phyloP scores from a whole-genome alignment of 1,140 invertebrate genomes.

The Tetragnatha versicolor region DNA sequence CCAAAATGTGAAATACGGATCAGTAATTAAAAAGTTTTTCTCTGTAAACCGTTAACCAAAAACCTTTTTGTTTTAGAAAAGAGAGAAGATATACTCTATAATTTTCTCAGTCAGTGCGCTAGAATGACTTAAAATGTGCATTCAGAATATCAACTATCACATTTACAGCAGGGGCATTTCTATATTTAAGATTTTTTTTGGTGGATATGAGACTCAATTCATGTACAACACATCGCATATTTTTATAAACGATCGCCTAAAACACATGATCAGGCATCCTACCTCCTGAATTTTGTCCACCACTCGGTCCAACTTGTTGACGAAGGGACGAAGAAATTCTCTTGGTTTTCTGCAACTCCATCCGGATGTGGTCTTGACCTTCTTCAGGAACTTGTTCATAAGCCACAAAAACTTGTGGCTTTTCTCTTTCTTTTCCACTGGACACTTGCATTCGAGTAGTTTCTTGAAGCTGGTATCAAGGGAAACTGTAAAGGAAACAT shows the following conservation, averaged over 20 bases:
- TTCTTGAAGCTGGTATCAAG: too few relatives aligned
- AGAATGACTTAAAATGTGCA: too few relatives aligned
- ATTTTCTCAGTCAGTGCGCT: too few relatives aligned
- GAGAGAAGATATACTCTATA: too few relatives aligned
- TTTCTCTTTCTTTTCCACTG: too few relatives aligned
- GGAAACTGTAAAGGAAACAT: too few relatives aligned
- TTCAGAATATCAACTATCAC: neutral
- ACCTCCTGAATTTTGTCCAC: neutral
- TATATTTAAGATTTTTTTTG: neutral
- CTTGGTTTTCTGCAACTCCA: neutral
- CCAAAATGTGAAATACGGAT: too few relatives aligned
- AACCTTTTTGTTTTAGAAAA: too few relatives aligned
- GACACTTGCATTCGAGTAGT: neutral
- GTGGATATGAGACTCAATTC: neutral
- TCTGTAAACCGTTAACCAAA: too few relatives aligned
- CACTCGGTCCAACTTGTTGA: neutral
- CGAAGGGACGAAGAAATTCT: neutral
- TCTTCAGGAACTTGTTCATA: neutral
- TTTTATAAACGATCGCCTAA: neutral
- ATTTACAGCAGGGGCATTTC: too few relatives aligned
- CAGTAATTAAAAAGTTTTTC: too few relatives aligned
- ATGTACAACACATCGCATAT: neutral
- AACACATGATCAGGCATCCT: neutral
- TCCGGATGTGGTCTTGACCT: neutral
- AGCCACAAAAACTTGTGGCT: neutral